Evolutionary conservation across 2,888 invertebrate genomes (phyloP), one percentile per base, ranked within the genome.

Genomic region (Endomychus coccineus): DNA sequence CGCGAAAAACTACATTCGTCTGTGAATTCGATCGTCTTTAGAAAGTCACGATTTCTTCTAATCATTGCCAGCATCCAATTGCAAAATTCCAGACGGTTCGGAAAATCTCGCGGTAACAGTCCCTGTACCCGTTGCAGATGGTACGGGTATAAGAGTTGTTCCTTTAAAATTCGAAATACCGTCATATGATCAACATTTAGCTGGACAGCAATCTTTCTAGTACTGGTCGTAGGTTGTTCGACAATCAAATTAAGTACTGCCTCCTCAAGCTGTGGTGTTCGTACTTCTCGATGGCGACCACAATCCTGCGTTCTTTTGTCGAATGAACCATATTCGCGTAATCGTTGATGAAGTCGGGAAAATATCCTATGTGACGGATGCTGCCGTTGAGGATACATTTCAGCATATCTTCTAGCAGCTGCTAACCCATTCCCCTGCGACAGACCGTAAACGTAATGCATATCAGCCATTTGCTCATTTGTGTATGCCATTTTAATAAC

Each of bases 1-100:
- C 41, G 41, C 37, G 41, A 42, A 42, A 42, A 42, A 38, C 34
- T 39, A 38, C 38, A 42, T 42, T 42, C 42, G 38, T 42, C 42
- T 34, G 42, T 34, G 38, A 42, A 34, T 38, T 38, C 34, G 12
- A 42, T 38, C 38, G 22, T 30, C 38, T 34, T 38, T 30, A 42
- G 39, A 42, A 34, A 34, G 28, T 39, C 24, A 36, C 35, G 16
- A 36, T 40, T 35, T 23, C 34, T 39, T 29, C 24, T 37, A 36
- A 40, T 27, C 27, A 27, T 27, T 27, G n/a, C 12, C 27, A n/a
- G 27, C 14, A 27, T 27, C 27, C 27, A 27, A 27, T 25, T 27
- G 27, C 27, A 13, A 27, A 27, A 27, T 27, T 27, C 27, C 14
- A 27, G 6, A 25, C 25, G 25, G 25, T 25, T 25, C 25, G 25